Conservation (phyloP, 1,140 invertebrate genomes). For the Trachymyrmex septentrionalis region DNA sequence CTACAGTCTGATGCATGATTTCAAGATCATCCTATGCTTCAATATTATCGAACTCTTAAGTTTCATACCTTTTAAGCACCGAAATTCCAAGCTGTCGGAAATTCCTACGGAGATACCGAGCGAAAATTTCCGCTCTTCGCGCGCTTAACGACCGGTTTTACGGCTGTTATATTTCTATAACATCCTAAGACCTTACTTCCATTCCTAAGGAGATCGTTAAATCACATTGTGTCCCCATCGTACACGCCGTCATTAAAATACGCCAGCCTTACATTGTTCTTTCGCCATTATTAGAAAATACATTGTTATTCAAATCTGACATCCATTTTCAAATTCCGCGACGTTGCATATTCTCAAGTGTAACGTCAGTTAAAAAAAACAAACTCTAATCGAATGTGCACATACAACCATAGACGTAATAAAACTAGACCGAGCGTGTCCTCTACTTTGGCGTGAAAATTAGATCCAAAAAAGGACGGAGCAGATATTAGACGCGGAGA, state of each 20-base stretch:
- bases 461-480: no score
- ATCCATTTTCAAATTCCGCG: not conserved
- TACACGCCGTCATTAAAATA: slow-evolving; percentile 35
- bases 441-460: no score
- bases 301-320: slow-evolving; percentile 6
- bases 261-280: not conserved
- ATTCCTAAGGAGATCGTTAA: slow-evolving; percentile 38
- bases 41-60: slow-evolving; percentile 26
- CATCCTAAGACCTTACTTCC: not conserved
- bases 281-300: not conserved
- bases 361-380: not conserved
- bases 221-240: slow-evolving; percentile 13
- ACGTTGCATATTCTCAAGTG: not conserved
- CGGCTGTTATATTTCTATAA: slow-evolving; percentile 47
- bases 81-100: slow-evolving; percentile 39
- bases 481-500: no score
- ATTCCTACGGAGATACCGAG: slow-evolving; percentile 33
- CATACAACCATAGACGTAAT: not conserved
- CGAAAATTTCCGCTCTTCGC: slow-evolving; percentile 41
- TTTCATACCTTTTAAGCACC: not conserved
- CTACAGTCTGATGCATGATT: slow-evolving; percentile 18
- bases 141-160: slow-evolving; percentile 58
- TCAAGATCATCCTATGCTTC: not conserved
- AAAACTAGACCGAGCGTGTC: no score
- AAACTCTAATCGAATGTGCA: not conserved